phyloP scores from a whole-genome alignment of 2,797 vertebrate genomes.

The Chiroxiphia lanceolata region DNA sequence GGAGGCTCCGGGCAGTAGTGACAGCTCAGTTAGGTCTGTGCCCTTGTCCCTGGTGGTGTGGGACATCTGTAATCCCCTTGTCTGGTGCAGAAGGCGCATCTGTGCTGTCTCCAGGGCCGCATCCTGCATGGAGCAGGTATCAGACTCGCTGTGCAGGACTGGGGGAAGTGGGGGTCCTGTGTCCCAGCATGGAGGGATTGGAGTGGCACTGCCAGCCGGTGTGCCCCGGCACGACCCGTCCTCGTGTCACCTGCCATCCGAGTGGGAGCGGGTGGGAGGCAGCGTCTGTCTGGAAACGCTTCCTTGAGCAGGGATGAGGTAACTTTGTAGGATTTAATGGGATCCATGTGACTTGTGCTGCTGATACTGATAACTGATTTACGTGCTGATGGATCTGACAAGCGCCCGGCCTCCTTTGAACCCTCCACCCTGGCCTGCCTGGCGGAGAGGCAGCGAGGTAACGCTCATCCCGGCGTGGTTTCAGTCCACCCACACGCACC shows the following conservation, averaged over 20 bases:
- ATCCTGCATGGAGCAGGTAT: accelerated
- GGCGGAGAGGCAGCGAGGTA: neutral
- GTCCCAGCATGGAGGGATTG: neutral
- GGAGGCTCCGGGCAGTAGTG: accelerated
- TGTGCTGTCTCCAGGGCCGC: neutral
- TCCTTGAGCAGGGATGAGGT: neutral
- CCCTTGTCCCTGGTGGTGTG: neutral
- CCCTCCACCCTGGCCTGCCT: neutral
- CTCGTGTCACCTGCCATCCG: accelerated
- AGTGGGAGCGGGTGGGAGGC: neutral
- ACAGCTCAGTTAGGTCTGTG: neutral
- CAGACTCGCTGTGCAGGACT: accelerated
- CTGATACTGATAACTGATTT: neutral
- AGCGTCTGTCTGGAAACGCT: neutral
- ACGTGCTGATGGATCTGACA: neutral
- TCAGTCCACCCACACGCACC: constrained; percentile 2
- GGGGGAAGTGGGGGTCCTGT: neutral
- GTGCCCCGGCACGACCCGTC: neutral
- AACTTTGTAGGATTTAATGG: neutral
- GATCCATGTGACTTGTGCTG: neutral
- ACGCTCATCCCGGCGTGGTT: neutral
- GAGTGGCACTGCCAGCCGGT: no score
- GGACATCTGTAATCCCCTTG: accelerated
- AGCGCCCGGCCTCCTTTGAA: neutral
- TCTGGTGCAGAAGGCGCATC: neutral